These are phyloP conservation scores for Poeciliopsis retropinna DNA, from an alignment of 2,113 vertebrate species.

Conservation along the genomic window DNA sequence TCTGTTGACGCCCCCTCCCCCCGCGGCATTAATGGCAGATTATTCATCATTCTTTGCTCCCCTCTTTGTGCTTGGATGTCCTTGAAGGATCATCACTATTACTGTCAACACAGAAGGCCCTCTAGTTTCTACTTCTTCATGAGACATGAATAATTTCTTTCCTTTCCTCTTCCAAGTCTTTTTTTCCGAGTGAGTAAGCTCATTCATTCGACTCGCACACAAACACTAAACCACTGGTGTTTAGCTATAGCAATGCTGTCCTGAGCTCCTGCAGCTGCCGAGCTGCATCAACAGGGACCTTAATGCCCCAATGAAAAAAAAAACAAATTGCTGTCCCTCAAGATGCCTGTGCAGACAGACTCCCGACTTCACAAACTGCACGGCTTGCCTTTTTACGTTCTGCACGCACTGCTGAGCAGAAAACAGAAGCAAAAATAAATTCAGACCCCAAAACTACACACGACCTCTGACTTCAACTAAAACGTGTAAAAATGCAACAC, in stretches of 20 bases:
- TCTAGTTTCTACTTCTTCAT: conserved; percentile 18
- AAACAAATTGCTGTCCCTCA: background rate
- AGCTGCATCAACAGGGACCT: conserved; percentile 23
- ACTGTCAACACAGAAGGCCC: conserved; percentile 45
- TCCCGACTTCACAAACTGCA: background rate
- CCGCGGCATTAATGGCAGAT: conserved; percentile 38
- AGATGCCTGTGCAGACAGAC: background rate
- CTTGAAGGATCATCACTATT: conserved; percentile 38
- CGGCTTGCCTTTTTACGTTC: background rate
- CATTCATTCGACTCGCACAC: conserved; percentile 36
- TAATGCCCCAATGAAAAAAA: background rate
- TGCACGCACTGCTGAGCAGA: background rate
- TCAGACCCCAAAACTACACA: background rate
- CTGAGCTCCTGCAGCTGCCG: conserved; percentile 20
- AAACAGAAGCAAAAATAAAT: background rate
- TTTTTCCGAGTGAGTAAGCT: conserved; percentile 40
- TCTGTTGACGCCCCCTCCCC: conserved; percentile 40
- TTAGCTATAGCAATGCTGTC: conserved; percentile 2
- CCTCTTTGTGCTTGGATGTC: conserved; percentile 23
- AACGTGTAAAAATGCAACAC: background rate
- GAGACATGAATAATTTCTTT: conserved; percentile 40
- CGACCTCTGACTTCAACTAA: too few species aligned
- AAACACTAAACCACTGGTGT: conserved; percentile 7
- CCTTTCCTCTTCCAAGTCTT: conserved; percentile 2
- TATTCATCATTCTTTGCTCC: conserved; percentile 16